phyloP scores from a whole-genome alignment of 2,888 invertebrate genomes.

The Ethmia dodecea region DNA sequence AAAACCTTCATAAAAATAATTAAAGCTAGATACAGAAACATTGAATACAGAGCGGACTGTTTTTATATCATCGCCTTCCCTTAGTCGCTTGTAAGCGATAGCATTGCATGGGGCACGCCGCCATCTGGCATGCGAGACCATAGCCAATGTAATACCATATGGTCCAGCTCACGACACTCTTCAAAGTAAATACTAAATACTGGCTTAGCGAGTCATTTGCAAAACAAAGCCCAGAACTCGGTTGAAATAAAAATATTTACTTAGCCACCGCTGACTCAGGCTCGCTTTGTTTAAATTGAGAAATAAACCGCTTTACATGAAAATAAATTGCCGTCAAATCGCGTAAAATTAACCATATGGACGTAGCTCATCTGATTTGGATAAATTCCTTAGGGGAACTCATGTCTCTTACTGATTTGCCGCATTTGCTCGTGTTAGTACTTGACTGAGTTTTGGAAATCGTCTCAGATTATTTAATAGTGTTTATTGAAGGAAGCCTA shows the following conservation, averaged over 20 bases:
- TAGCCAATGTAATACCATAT: constrained; percentile 32
- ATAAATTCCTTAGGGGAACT: too few species aligned
- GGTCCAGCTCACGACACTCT: constrained; percentile 47
- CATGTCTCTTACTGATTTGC: too few species aligned
- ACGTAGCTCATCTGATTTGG: neutral
- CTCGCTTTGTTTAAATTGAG: constrained; percentile 58
- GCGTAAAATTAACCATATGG: constrained; percentile 22
- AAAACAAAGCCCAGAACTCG: constrained; percentile 64
- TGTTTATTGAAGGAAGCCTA: too few species aligned
- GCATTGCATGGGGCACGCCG: constrained; percentile 16
- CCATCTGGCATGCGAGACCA: constrained; percentile 37
- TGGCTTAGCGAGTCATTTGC: constrained; percentile 60
- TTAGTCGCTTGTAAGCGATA: neutral
- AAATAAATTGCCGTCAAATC: constrained; percentile 61
- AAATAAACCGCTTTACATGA: constrained; percentile 52
- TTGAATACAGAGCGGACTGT: too few species aligned
- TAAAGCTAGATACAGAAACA: too few species aligned
- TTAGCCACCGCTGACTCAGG: constrained; percentile 62
- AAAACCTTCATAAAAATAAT: too few species aligned
- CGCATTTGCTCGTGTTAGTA: too few species aligned
- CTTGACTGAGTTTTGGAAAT: too few species aligned
- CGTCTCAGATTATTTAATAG: too few species aligned
- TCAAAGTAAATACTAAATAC: constrained; percentile 57
- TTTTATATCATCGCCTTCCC: too few species aligned
- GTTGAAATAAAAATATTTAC: constrained; percentile 73